Evolutionary conservation across 2,797 vertebrate species (phyloP), one percentile per base, ranked within the genome.

Genomic region (Rhinella marina): DNA sequence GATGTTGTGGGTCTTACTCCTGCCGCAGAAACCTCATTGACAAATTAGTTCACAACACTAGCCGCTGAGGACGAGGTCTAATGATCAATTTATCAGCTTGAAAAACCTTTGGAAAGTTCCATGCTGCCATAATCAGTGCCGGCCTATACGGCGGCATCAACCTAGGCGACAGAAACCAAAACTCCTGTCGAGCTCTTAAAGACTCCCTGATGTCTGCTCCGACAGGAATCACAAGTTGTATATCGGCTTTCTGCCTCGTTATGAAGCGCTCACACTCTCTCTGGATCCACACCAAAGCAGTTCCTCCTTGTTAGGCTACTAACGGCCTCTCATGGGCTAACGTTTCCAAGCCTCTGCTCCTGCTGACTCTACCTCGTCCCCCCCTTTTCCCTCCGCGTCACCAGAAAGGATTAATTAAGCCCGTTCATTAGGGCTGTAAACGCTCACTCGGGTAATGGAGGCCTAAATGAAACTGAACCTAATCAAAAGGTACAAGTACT

Each of bases 401-500:
- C 85, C 88, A 89, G 85, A 75, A 89, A 89, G 88, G 85, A 89
- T 96, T 96, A 96, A 96, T 96, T 96, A 96, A 96, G 94, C 94
- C 94, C 93, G 94, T 93, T 88, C 93, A 94, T 94, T 95, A 94
- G 93, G 93, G 94, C 94, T 94, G 94, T 95, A 95, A 96, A 95
- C 88, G 92, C 92, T 94, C 95, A 91, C 94, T 94, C 94, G 93
- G 94, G 92, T 95, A 96, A 96, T 95, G 88, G 95, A 95, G 94
- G 94, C 92, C 93, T 95, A 95, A 95, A 96, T 95, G 94, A 95
- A 95, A 94, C 95, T 92, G 93, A 95, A 94, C 94, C 95, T 97
- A 96, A 97, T 97, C 97, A 97, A 94, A 89, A 96, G 96, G 95
- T 95, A 96, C 95, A 94, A 97, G 97, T 97, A 96, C 96, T 98